Conservation (phyloP, 2,113 vertebrate species). For the Edolisoma coerulescens region DNA sequence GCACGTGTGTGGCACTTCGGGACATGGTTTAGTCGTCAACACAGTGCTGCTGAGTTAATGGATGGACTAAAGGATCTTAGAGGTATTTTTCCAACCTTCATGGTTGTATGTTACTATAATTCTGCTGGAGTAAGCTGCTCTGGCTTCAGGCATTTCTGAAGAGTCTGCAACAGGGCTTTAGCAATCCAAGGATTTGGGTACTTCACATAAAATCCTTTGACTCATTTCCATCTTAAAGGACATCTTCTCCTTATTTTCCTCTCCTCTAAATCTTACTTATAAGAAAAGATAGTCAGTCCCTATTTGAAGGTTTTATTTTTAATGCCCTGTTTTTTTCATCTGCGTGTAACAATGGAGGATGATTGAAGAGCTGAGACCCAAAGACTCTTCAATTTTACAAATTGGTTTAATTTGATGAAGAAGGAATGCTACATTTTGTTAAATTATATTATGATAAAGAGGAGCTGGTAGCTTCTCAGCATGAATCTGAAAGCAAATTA, state of each 20-base stretch:
- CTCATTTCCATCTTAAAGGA: neutral
- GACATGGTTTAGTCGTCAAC: neutral
- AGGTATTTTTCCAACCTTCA: neutral
- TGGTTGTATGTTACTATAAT: no score
- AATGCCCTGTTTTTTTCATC: slow-evolving; percentile 30
- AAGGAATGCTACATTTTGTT: slow-evolving; percentile 71
- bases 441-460: slow-evolving; percentile 78
- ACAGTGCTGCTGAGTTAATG: neutral
- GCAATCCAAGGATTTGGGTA: neutral
- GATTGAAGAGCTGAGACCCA: slow-evolving; percentile 69
- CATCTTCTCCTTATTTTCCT: neutral
- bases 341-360: slow-evolving; percentile 54
- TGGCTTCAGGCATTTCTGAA: neutral
- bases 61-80: no score
- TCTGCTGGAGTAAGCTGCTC: neutral
- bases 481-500: slow-evolving; percentile 75
- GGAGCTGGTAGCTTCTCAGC: slow-evolving; percentile 68
- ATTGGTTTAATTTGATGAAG: slow-evolving; percentile 75
- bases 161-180: neutral
- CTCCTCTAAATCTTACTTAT: neutral
- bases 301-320: slow-evolving; percentile 21
- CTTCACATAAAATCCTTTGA: neutral
- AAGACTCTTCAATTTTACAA: slow-evolving; percentile 69
- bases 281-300: neutral
- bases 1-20: no score